A percentile compares a stretch with the other conserved stretches of the same genome.
Conservation (phyloP, 30 jellyfish, hydroid and myxozoan genomes). For the Haliclystus octoradiatus region DNA sequence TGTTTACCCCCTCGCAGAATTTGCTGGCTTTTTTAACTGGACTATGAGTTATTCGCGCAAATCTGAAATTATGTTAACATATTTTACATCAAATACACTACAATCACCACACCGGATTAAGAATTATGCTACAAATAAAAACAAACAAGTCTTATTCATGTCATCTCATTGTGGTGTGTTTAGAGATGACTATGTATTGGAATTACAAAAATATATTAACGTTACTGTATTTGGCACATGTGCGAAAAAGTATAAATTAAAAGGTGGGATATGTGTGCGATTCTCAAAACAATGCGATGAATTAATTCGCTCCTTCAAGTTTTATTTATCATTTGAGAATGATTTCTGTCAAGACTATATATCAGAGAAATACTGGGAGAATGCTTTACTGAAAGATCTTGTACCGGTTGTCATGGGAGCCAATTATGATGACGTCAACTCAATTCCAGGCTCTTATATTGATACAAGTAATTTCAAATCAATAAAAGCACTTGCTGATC, state of each 20-base stretch:
- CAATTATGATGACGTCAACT: neutral
- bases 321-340: conserved; percentile 5
- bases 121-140: conserved; percentile 63
- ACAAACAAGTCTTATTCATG: conserved; percentile 71
- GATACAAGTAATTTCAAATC: conserved; percentile 2
- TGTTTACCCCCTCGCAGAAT: conserved; percentile 32
- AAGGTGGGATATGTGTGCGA: conserved; percentile 66
- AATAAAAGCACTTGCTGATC: conserved; percentile 9
- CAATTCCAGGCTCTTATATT: conserved; percentile 8
- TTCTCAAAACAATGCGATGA: conserved; percentile 52
- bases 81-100: conserved; percentile 29
- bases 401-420: conserved; percentile 13
- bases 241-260: conserved; percentile 39
- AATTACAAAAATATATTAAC: conserved; percentile 54
- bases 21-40: conserved; percentile 78
- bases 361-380: conserved; percentile 22
- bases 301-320: conserved; percentile 13
- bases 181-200: conserved; percentile 74
- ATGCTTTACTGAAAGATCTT: neutral
- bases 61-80: conserved; percentile 79
- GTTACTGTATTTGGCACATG: conserved; percentile 89
- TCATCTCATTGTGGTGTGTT: conserved; percentile 87
- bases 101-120: conserved; percentile 1
- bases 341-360: conserved; percentile 5
- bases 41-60: conserved; percentile 83